Conservation (phyloP, 2,888 invertebrate genomes). For the Dorcus parallelipipedus region DNA sequence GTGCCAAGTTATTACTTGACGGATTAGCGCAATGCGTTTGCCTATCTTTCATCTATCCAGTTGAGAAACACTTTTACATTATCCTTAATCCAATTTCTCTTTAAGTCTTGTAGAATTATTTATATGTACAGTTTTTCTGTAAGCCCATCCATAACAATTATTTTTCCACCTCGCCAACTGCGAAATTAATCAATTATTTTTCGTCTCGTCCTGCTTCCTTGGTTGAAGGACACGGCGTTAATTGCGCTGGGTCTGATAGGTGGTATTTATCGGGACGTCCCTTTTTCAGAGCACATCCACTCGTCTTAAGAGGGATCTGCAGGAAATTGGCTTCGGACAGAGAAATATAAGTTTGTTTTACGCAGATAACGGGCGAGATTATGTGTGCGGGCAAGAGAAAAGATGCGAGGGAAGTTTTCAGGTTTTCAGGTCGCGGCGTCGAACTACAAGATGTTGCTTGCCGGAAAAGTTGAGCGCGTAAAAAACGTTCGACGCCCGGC, state of each 20-base stretch:
- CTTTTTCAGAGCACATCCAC: constrained; percentile 35
- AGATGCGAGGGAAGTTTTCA: constrained; percentile 32
- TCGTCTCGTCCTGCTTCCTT: too few species aligned
- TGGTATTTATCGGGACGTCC: constrained; percentile 37
- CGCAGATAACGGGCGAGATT: constrained; percentile 38
- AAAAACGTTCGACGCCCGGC: constrained; percentile 34
- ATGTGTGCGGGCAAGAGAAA: constrained; percentile 10
- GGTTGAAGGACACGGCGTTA: constrained; percentile 30
- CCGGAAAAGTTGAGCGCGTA: constrained; percentile 33
- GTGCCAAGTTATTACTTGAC: too few species aligned
- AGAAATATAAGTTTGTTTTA: constrained; percentile 42
- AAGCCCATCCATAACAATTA: too few species aligned
- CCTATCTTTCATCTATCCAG: too few species aligned
- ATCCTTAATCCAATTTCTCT: too few species aligned
- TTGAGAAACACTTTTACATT: too few species aligned
- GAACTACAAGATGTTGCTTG: constrained; percentile 36
- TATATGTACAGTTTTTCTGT: too few species aligned
- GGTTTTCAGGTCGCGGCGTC: constrained; percentile 23
- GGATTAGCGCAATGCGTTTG: too few species aligned
- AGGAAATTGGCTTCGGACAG: constrained; percentile 41
- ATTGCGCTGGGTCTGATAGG: constrained; percentile 33
- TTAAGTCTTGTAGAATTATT: too few species aligned
- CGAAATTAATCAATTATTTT: too few species aligned
- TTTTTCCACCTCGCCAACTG: too few species aligned
- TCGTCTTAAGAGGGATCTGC: constrained; percentile 37